Base-by-base conservation (phyloP, 2,113 vertebrate species). In the Kryptolebias marmoratus region DNA sequence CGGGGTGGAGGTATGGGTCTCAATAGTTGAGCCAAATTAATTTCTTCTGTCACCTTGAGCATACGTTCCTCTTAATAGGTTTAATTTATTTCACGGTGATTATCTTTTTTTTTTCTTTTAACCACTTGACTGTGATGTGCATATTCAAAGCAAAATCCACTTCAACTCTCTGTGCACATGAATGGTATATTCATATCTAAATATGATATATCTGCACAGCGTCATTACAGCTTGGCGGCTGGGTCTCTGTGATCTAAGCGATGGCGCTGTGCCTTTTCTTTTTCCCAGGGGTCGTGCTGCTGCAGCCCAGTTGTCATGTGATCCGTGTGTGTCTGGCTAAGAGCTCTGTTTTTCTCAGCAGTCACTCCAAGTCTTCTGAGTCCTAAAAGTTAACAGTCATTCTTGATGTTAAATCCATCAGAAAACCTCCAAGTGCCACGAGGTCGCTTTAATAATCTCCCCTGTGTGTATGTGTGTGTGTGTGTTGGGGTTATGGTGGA, bases 321-420 rank as follows among this genome's bases (percentile, higher is more conserved):
- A 94, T 92, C 86, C 71, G 14, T 76, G 71, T 75, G 71, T 73
- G 83, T 88, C 87, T 85, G 85, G 81, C 89, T 81, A 74, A 80
- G 81, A 85, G 79, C 80, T 75, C 59, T 4, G 61, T 77, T 89
- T 90, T 77, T 90, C 90, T 91, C 92, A 92, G 89, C 89, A 89
- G 81, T 85, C 75, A 68, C 86, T 91, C 87, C 83, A 80, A 86
- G 82, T 78, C 82, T 75, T 90, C 91, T 75, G 81, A 87, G 88
- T 88, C 82, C 86, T 84, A 85, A 80, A 90, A 90, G 86, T 86
- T 90, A 91, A 92, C 89, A 91, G 80, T 91, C 86, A 81, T 85
- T 84, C 80, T 90, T 85, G 90, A 92, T 93, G 88, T 92, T 94
- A 93, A 93, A 93, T 93, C 93, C 91, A 83, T 86, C 89, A 90